A percentile compares a stretch with the other conserved stretches of the same genome.
Conservation (phyloP, 92 coral and sea anemone genomes). For the Micromussa lordhowensis region DNA sequence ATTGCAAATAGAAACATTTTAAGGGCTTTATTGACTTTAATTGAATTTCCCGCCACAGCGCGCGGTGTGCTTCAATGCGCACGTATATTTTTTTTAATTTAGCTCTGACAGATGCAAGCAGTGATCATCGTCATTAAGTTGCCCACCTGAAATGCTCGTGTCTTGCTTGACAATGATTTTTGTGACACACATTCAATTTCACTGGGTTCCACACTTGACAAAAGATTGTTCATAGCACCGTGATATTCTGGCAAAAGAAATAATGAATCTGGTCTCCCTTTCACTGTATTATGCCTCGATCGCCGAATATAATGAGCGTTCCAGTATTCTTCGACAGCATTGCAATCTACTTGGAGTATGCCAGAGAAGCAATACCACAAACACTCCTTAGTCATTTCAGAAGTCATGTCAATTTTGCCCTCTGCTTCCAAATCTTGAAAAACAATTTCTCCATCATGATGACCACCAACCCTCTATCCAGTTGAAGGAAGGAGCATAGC, state of each 20-base stretch:
- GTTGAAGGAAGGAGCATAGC: slow-evolving; percentile 71
- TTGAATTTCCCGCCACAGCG: too few species aligned
- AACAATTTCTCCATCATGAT: slow-evolving; percentile 68
- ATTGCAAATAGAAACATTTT: too few species aligned
- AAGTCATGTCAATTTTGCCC: slow-evolving; percentile 54
- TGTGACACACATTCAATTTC: slow-evolving; percentile 54
- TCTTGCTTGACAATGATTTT: slow-evolving; percentile 23
- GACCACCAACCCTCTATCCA: slow-evolving; percentile 80
- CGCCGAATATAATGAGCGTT: too few species aligned
- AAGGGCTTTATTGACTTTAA: too few species aligned
- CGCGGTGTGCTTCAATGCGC: too few species aligned
- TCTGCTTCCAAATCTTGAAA: slow-evolving; percentile 63
- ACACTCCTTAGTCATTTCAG: slow-evolving; percentile 42
- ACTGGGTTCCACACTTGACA: too few species aligned
- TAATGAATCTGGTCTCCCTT: slow-evolving; percentile 44
- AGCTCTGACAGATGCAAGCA: too few species aligned
- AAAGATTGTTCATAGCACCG: slow-evolving; percentile 17
- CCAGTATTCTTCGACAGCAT: slow-evolving; percentile 41
- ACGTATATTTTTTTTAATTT: too few species aligned
- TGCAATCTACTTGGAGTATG: slow-evolving; percentile 31
- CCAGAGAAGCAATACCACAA: slow-evolving; percentile 47
- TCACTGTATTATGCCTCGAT: slow-evolving; percentile 48
- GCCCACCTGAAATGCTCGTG: too few species aligned
- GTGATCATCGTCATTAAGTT: too few species aligned
- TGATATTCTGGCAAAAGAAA: slow-evolving; percentile 35